Percentiles rank a stretch among this genome's conserved stretches.
Conservation (phyloP, 2,797 vertebrate species). For the Molossus molossus region DNA sequence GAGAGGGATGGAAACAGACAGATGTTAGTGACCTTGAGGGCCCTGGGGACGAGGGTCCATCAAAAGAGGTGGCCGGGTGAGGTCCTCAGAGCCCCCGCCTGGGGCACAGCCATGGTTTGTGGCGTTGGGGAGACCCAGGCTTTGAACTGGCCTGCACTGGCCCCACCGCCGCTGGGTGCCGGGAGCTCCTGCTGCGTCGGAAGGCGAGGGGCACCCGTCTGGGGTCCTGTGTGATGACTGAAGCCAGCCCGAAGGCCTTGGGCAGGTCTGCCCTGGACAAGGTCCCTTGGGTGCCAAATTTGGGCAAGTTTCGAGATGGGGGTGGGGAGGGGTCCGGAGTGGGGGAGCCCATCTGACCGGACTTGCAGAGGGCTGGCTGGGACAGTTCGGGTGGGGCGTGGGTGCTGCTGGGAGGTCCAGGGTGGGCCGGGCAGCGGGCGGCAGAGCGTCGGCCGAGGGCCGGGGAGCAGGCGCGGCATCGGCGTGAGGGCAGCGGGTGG, state of each 20-base stretch:
- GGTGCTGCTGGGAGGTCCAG: not conserved
- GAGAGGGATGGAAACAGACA: not conserved
- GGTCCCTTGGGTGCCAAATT: not conserved
- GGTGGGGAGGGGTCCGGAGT: fast-evolving
- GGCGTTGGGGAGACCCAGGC: not conserved
- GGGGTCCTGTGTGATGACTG: not conserved
- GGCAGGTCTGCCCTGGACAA: not conserved
- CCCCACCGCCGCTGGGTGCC: not conserved
- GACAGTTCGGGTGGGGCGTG: fast-evolving
- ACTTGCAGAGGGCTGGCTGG: not conserved
- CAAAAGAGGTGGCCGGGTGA: not conserved
- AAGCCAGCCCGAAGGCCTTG: not conserved
- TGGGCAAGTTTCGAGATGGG: not conserved
- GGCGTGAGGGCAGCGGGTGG: fast-evolving
- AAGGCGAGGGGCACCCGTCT: too few species aligned
- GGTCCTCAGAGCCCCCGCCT: not conserved
- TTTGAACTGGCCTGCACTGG: not conserved
- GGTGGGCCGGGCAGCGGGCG: not conserved
- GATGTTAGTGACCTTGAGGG: not conserved
- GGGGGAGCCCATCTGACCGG: not conserved
- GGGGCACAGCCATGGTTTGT: too few species aligned
- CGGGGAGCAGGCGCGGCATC: not conserved
- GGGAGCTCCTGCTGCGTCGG: not conserved
- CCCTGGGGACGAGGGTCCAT: not conserved
- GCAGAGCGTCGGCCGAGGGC: not conserved